A percentile compares a stretch with the other conserved stretches of the same genome.
These are phyloP conservation scores for Pituophis catenifer DNA, from an alignment of 2,113 vertebrate species.

Conservation along the genomic window DNA sequence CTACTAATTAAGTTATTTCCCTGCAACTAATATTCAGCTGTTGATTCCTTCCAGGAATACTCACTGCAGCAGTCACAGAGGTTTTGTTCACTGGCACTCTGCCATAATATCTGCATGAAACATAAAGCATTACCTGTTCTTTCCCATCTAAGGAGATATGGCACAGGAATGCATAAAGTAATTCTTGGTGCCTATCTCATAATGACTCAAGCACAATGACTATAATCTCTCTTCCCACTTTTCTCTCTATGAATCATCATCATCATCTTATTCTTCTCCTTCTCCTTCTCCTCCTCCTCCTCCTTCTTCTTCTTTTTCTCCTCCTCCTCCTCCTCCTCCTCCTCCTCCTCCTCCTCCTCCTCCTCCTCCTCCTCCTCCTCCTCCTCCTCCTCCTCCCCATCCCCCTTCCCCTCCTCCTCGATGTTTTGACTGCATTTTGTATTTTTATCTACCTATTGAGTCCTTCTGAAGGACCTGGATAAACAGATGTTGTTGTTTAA, in stretches of 20 bases:
- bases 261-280: no score
- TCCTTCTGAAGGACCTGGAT: no score
- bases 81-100: constrained; percentile 48
- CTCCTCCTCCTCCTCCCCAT: no score
- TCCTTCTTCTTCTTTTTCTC: no score
- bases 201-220: no score
- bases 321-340: no score
- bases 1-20: constrained; percentile 60
- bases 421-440: no score
- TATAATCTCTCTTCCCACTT: background rate
- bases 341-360: accelerated
- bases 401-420: no score
- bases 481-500: no score
- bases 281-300: no score
- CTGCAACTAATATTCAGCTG: constrained; percentile 48
- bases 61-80: constrained; percentile 41
- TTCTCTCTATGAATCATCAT: background rate
- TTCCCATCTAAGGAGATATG: accelerated
- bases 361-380: no score
- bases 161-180: background rate
- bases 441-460: no score
- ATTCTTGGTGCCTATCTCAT: background rate
- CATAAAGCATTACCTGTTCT: background rate
- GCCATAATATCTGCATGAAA: constrained; percentile 14
- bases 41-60: constrained; percentile 43